Conservation (phyloP, 2,888 invertebrate species). For the Encarsia formosa region DNA sequence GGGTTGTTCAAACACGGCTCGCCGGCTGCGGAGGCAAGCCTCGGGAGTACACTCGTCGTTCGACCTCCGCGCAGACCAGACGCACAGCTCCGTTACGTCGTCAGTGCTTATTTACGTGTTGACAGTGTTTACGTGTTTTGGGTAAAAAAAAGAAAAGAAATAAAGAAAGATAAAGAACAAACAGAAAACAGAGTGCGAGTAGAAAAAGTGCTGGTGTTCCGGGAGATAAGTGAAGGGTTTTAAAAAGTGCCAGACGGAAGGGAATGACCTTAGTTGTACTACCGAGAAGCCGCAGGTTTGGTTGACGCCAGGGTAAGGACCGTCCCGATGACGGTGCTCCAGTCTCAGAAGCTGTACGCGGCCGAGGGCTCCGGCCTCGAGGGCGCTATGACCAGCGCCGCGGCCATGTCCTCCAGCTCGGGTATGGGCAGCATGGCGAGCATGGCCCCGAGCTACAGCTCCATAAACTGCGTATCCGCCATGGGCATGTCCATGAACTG, state of each 20-base stretch:
- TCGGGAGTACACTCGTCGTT: constrained; percentile 49
- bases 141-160: not conserved
- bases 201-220: not conserved
- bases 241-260: too few species aligned
- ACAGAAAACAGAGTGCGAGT: not conserved
- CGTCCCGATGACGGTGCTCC: constrained; percentile 49
- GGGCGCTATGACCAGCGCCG: constrained; percentile 45
- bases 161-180: not conserved
- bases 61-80: constrained; percentile 49
- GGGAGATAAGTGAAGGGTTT: too few species aligned
- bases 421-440: constrained; percentile 62
- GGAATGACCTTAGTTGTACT: too few species aligned
- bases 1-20: constrained; percentile 49
- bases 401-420: constrained; percentile 45
- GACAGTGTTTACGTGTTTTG: too few species aligned
- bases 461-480: constrained; percentile 64
- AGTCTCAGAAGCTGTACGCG: constrained; percentile 48
- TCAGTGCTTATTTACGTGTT: not conserved
- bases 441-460: constrained; percentile 71
- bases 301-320: too few species aligned
- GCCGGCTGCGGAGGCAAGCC: constrained; percentile 45
- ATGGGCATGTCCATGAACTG: constrained; percentile 56
- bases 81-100: constrained; percentile 24
- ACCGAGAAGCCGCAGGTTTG: too few species aligned
- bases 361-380: constrained; percentile 43